Base-by-base conservation (phyloP, 2,797 vertebrate species). In the Amblyraja radiata region DNA sequence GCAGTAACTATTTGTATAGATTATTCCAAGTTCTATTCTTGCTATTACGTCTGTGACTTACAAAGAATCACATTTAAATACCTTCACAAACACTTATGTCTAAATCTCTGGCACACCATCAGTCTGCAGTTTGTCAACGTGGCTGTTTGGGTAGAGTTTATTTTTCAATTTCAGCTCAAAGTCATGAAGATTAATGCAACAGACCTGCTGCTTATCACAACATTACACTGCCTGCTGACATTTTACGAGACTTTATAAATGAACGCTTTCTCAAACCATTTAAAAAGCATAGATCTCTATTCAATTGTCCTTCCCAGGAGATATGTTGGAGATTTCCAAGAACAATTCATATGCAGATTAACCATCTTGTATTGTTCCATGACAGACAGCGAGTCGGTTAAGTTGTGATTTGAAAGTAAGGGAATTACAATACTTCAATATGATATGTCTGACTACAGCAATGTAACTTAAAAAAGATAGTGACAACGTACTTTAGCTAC, bases 171-270 rank as follows among this genome's bases (percentile, higher is more conserved):
- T 90, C 65, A 39, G 16, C 32, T 90, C 65, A 71, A 68, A 90
- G 32, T 39, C 9, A 36, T 90, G 86, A 90, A 39, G 86, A 90
- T 90, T 90, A 90, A 90, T 71, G 65, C 18, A 90, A 90, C 65
- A 90, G 86, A 71, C 65, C 23, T 23, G 36, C 71, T 90, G 65
- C 28, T 90, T 39, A 68, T 90, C 86, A 90, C n/a, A 90, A 90
- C 71, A 90, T 90, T 90, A 90, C 28, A 90, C 63, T 32, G 71
- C 65, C n/a, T 71, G 65, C 61, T 39, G 86, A 71, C 18, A 90
- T 80, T 90, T 71, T 71, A 23, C 39, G 32, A 90, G 65, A 23
- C 86, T 68, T 68, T 32, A 90, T 90, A 90, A 54, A 90, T 90
- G 63, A 90, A n/a, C 65, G n/a, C 61, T 90, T 39, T 32, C 28